Evolutionary conservation across 2,113 vertebrate species (phyloP), one percentile per base, ranked within the genome.

Genomic region (Ageneiosus marmoratus): DNA sequence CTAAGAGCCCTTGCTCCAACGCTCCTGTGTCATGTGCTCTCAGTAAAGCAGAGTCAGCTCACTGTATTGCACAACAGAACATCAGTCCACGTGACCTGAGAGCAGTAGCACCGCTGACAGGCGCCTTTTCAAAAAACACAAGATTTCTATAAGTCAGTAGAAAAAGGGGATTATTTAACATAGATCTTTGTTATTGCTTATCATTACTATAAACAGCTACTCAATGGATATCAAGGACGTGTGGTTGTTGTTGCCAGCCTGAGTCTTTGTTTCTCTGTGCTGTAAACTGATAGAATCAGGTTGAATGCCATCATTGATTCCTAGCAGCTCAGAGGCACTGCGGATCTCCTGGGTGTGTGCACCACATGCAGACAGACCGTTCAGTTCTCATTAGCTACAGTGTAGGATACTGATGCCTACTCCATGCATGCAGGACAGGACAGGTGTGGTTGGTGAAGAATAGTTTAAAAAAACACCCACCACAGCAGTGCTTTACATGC

Each of bases 1-100:
- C 65, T 58, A 48, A 63, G 37, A 75, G 48, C 27, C 53, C 44
- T 85, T 82, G 62, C 24, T 83, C 79, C 58, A 82, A 32, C 62
- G 80, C 50, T 62, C 55, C 44, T 69, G 67, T 37, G 63, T 44
- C 84, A 70, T 87, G 79, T 80, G 83, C 65, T 82, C 73, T 80
- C 78, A 50, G 50, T 85, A 87, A 56, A 77, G 77, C 62, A 58
- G 69, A 37, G 55, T 77, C 76, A 86, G 86, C 87, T 87, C 84
- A 80, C 83, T 86, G 81, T 73, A 86, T 92, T 91, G 89, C 83
- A 85, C 86, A 89, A 80, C 50, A n/a, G 50, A 83, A 84, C 82
- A 20, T 62, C 65, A 62, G 51, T 76, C 53, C 80, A 62, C 70
- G 41, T 74, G 85, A 70, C 76, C 46, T 80, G 73, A 87, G 63